These are phyloP conservation scores for Aradophagus sp. DNA, from an alignment of 1,140 invertebrate species.

Conservation along the genomic window DNA sequence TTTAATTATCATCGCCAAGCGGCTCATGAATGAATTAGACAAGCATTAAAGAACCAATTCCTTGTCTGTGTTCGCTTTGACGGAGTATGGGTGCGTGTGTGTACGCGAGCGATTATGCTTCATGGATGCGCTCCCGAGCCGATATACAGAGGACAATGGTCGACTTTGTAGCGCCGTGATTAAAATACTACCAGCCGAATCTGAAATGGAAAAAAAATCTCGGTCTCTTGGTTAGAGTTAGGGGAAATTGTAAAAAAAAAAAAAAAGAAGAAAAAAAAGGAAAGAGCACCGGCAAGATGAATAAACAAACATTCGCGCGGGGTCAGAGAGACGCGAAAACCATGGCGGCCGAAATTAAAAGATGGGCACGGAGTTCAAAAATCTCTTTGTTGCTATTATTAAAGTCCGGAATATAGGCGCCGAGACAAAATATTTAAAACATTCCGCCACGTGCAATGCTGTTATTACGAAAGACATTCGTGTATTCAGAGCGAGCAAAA, in stretches of 20 bases:
- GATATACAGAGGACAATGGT: conserved; percentile 70
- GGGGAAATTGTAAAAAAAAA: conserved; percentile 54
- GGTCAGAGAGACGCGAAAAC: conserved; percentile 38
- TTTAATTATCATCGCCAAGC: not conserved
- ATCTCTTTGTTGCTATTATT: conserved; percentile 57
- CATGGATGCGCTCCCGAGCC: conserved; percentile 66
- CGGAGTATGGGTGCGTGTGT: conserved; percentile 20
- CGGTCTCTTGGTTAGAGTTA: conserved; percentile 47
- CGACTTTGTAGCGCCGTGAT: conserved; percentile 72
- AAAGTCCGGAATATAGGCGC: conserved; percentile 41
- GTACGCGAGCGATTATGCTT: conserved; percentile 46
- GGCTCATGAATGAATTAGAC: conserved; percentile 29
- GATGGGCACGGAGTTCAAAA: conserved; percentile 53
- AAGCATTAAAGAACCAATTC: conserved; percentile 31
- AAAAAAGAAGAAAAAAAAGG: conserved; percentile 6
- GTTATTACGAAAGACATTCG: conserved; percentile 41
- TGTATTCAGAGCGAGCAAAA: conserved; percentile 5
- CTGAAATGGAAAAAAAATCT: conserved; percentile 54
- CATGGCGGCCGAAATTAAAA: conserved; percentile 52
- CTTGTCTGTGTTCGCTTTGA: conserved; percentile 17
- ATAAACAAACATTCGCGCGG: conserved; percentile 49
- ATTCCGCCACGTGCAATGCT: conserved; percentile 22
- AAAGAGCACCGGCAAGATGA: conserved; percentile 45
- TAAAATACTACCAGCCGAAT: conserved; percentile 69
- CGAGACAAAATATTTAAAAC: conserved; percentile 47